A percentile compares a stretch with the other conserved stretches of the same genome.
phyloP scores from a whole-genome alignment of 2,113 vertebrate genomes.

The Vidua chalybeata region DNA sequence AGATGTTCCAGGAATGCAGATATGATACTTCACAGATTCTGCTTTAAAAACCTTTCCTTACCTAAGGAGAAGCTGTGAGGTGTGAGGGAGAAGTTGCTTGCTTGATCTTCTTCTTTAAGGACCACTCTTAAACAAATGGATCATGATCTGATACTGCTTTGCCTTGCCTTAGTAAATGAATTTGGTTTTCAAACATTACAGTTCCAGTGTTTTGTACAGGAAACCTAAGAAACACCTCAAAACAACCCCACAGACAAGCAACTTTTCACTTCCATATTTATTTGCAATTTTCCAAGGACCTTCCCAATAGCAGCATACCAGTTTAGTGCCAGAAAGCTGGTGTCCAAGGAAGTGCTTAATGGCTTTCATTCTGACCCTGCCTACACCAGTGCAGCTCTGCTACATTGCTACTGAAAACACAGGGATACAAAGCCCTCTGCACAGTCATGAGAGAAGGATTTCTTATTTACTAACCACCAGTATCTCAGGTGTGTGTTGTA shows the following conservation, averaged over 20 bases:
- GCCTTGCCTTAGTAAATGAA: neutral
- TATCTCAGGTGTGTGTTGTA: neutral
- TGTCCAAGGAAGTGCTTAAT: neutral
- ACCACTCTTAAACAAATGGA: neutral
- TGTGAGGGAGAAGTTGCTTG: neutral
- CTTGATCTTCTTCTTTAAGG: neutral
- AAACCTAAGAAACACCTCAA: neutral
- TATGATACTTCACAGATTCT: neutral
- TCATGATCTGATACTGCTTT: neutral
- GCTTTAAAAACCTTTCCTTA: neutral
- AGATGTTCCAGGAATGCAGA: neutral
- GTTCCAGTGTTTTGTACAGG: neutral
- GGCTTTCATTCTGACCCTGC: neutral
- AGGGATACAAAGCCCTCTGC: neutral
- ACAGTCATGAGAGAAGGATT: neutral
- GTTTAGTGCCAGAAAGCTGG: neutral
- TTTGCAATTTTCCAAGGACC: neutral
- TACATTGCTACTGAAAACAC: neutral
- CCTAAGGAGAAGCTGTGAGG: neutral
- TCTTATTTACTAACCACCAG: neutral
- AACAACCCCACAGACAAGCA: neutral
- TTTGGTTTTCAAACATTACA: neutral
- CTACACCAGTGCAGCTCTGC: neutral
- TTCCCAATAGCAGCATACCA: neutral
- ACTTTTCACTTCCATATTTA: neutral